Evolutionary conservation across 2,888 invertebrate genomes (phyloP).

Genomic region (Ophion ellenae): DNA sequence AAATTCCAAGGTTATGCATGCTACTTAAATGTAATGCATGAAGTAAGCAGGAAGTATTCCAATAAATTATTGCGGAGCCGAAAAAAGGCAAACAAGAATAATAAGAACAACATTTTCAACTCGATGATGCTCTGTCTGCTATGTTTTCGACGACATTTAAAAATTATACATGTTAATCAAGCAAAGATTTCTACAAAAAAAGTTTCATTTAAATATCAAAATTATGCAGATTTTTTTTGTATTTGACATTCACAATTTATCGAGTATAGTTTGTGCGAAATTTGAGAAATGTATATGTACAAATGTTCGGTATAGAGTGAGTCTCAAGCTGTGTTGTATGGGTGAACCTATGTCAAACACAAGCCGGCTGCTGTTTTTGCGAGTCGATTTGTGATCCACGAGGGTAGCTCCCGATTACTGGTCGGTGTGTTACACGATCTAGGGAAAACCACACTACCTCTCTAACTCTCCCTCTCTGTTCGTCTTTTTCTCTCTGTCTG

Average conservation of each 20-base stretch:
- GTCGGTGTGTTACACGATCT: slow-evolving; percentile 33
- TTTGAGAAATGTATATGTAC: background rate
- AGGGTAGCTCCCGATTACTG: slow-evolving; percentile 31
- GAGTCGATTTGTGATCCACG: slow-evolving; percentile 37
- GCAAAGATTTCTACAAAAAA: too few species aligned
- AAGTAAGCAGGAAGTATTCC: too few species aligned
- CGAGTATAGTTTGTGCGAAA: background rate
- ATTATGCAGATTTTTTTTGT: background rate
- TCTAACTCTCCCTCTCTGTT: background rate
- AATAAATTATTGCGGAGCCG: too few species aligned
- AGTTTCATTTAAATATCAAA: too few species aligned
- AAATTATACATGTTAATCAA: too few species aligned
- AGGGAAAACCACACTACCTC: slow-evolving; percentile 26
- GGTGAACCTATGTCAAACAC: slow-evolving; percentile 50
- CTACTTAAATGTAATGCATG: too few species aligned
- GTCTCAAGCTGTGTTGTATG: slow-evolving; percentile 21
- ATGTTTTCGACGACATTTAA: too few species aligned
- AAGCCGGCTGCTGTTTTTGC: slow-evolving; percentile 36
- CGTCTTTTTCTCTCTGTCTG: background rate
- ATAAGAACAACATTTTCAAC: too few species aligned
- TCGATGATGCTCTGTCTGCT: too few species aligned
- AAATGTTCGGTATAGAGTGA: background rate
- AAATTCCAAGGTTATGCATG: too few species aligned
- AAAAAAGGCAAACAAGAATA: too few species aligned
- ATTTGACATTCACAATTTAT: background rate